phyloP scores from a whole-genome alignment of 2,888 invertebrate species.

The Oligia strigilis region DNA sequence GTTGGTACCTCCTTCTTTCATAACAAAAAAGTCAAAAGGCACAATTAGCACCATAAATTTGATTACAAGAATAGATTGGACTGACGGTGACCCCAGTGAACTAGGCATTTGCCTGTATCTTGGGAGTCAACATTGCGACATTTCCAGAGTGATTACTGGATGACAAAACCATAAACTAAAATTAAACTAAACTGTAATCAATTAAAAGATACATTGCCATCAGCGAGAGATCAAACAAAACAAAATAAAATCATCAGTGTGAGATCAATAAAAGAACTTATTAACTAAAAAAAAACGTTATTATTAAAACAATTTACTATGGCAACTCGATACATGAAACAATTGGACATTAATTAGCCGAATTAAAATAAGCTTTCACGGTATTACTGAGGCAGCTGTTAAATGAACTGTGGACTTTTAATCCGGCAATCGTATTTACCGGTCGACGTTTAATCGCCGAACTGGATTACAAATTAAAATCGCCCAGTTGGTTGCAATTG shows the following conservation, averaged over 20 bases:
- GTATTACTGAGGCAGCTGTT: slow-evolving; percentile 69
- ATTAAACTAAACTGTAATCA: too few species aligned
- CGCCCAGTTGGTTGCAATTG: slow-evolving; percentile 65
- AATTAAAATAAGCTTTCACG: slow-evolving; percentile 75
- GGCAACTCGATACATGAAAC: slow-evolving; percentile 55
- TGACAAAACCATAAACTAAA: too few species aligned
- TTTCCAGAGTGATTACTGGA: too few species aligned
- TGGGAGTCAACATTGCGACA: too few species aligned
- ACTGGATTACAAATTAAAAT: slow-evolving; percentile 74
- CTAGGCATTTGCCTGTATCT: too few species aligned
- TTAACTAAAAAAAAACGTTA: slow-evolving; percentile 13
- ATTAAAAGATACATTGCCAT: too few species aligned
- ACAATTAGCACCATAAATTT: neutral
- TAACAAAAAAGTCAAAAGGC: neutral
- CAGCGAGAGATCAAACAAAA: too few species aligned
- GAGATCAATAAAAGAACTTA: neutral
- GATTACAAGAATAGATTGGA: too few species aligned
- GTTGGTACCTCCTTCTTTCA: neutral
- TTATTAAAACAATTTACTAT: slow-evolving; percentile 47
- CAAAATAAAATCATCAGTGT: too few species aligned
- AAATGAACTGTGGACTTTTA: slow-evolving; percentile 83
- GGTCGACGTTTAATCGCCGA: slow-evolving; percentile 71
- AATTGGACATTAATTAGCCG: slow-evolving; percentile 71
- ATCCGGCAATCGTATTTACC: slow-evolving; percentile 78
- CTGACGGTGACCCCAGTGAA: too few species aligned